phyloP scores from a whole-genome alignment of 2,888 invertebrate species.

The Heliconius cydno region DNA sequence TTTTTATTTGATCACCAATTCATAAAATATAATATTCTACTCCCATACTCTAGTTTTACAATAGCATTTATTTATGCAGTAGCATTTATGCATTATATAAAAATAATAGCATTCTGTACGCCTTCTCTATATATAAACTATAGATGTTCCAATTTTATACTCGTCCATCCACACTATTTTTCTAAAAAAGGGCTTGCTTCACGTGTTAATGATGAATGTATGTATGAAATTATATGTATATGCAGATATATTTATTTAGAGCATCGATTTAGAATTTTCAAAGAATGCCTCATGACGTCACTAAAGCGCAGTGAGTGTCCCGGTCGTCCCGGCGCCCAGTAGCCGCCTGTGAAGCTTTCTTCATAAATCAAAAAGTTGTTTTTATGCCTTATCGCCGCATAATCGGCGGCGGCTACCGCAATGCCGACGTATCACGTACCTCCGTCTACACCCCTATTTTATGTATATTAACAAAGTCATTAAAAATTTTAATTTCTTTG shows the following conservation, averaged over 20 bases:
- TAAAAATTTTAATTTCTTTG: not conserved
- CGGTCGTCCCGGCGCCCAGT: conserved; percentile 76
- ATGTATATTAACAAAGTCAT: conserved; percentile 67
- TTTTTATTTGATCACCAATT: conserved; percentile 13
- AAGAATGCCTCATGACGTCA: conserved; percentile 54
- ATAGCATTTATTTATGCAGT: no score
- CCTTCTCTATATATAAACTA: no score
- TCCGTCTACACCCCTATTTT: conserved; percentile 44
- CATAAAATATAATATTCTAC: conserved; percentile 3
- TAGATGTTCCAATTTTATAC: no score
- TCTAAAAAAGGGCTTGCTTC: no score
- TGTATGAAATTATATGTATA: no score
- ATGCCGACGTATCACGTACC: conserved; percentile 52
- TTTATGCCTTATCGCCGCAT: conserved; percentile 79
- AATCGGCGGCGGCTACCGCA: conserved; percentile 78
- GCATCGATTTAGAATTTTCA: not conserved
- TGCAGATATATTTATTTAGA: no score
- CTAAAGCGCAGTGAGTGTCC: conserved; percentile 57
- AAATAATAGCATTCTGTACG: no score
- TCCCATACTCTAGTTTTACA: not conserved
- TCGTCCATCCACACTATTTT: no score
- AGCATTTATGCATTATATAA: no score
- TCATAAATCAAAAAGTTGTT: conserved; percentile 83
- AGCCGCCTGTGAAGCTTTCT: conserved; percentile 76
- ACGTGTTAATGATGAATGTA: no score